Evolutionary conservation across 1,140 invertebrate species (phyloP).

Genomic region (Ceratosolen solmsi): DNA sequence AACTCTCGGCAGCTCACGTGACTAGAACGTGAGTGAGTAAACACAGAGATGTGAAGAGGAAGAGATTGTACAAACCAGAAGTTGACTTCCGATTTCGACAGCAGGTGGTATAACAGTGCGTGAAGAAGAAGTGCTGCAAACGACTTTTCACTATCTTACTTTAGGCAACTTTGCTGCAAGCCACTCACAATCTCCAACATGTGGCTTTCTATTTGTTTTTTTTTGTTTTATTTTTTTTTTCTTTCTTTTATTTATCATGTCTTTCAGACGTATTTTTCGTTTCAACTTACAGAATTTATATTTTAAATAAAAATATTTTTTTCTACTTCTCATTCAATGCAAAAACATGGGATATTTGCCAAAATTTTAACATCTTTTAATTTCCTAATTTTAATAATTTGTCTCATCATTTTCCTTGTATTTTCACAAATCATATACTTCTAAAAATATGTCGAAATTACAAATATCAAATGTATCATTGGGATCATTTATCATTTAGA

Average conservation of each 20-base stretch:
- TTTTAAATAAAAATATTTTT: too few species aligned
- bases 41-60: slow-evolving; percentile 40
- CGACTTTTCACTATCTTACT: neutral
- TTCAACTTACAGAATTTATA: neutral
- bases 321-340: too few species aligned
- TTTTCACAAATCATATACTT: too few species aligned
- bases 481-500: too few species aligned
- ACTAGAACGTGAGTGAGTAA: slow-evolving; percentile 51
- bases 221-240: neutral
- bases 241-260: neutral
- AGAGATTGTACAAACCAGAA: slow-evolving; percentile 23
- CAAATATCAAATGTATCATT: too few species aligned
- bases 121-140: neutral
- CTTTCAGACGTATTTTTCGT: neutral
- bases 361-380: too few species aligned
- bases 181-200: neutral
- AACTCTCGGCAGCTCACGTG: slow-evolving; percentile 34
- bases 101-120: neutral
- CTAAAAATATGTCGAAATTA: too few species aligned
- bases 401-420: too few species aligned
- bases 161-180: neutral
- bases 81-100: slow-evolving; percentile 31
- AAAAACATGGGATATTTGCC: too few species aligned
- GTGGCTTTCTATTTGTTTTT: neutral
- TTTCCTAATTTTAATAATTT: too few species aligned